Evolutionary conservation across 1,140 invertebrate species (phyloP).

Genomic region (Riptortus pedestris): DNA sequence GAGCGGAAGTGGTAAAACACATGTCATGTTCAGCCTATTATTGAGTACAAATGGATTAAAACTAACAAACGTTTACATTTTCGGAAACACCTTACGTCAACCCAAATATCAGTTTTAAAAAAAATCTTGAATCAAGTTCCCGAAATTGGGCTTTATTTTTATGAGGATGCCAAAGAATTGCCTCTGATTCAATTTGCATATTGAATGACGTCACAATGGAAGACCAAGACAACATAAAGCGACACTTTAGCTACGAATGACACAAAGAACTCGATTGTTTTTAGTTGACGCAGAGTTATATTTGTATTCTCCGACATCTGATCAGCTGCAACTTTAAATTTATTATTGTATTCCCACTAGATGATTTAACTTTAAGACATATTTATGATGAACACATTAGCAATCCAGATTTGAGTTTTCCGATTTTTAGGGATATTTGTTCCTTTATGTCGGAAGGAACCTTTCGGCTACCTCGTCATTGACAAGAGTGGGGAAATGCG

Average conservation of each 20-base stretch:
- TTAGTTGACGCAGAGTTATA: too few relatives aligned
- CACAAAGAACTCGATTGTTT: constrained; percentile 37
- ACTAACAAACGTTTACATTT: constrained; percentile 39
- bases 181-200: constrained; percentile 35
- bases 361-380: constrained; percentile 37
- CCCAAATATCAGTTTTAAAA: constrained; percentile 35
- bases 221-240: constrained; percentile 21
- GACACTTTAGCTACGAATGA: constrained; percentile 37
- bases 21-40: constrained; percentile 35
- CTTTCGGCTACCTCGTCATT: constrained; percentile 34
- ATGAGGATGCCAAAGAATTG: constrained; percentile 21
- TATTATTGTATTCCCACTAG: constrained; percentile 37
- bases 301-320: constrained; percentile 37
- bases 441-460: constrained; percentile 25
- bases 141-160: constrained; percentile 25
- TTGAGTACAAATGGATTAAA: constrained; percentile 33
- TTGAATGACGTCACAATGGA: constrained; percentile 36
- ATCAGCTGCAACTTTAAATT: constrained; percentile 38
- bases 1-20: constrained; percentile 37
- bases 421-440: constrained; percentile 33
- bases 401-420: constrained; percentile 12
- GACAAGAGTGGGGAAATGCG: constrained; percentile 38
- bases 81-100: constrained; percentile 35
- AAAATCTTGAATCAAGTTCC: constrained; percentile 32
- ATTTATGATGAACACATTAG: constrained; percentile 37